Conservation (phyloP, 2,888 invertebrate species). For the Amblyjoppa fuscipennis region DNA sequence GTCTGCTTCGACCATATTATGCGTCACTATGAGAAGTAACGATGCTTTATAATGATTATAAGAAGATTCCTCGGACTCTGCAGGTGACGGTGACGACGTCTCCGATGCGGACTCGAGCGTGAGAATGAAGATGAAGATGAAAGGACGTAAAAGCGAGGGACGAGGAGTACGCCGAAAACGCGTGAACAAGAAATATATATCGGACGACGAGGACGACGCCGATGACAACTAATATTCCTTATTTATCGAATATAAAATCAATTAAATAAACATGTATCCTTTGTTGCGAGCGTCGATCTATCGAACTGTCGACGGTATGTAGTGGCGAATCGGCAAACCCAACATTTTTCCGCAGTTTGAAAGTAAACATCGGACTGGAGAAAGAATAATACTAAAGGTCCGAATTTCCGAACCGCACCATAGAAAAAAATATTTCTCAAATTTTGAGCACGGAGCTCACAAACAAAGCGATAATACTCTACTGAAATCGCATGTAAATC, state of each 20-base stretch:
- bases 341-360: neutral
- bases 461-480: neutral
- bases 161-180: slow-evolving; percentile 87
- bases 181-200: slow-evolving; percentile 88
- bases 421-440: neutral
- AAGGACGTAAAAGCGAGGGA: slow-evolving; percentile 85
- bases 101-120: slow-evolving; percentile 89
- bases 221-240: slow-evolving; percentile 86
- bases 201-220: slow-evolving; percentile 89
- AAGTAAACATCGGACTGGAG: neutral
- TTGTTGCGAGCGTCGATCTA: neutral
- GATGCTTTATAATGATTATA: slow-evolving; percentile 49
- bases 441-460: neutral
- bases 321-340: neutral
- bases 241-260: slow-evolving; percentile 48
- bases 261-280: slow-evolving; percentile 32
- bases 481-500: neutral
- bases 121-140: slow-evolving; percentile 92
- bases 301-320: slow-evolving; percentile 35
- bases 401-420: neutral
- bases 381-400: neutral
- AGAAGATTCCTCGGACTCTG: slow-evolving; percentile 51
- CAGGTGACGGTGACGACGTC: slow-evolving; percentile 86
- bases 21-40: neutral
- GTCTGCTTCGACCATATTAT: neutral